Percentiles rank a stretch among this genome's conserved stretches.
These are phyloP conservation scores for Fragum fragum DNA, from an alignment of 2,888 invertebrate genomes.

Conservation along the genomic window DNA sequence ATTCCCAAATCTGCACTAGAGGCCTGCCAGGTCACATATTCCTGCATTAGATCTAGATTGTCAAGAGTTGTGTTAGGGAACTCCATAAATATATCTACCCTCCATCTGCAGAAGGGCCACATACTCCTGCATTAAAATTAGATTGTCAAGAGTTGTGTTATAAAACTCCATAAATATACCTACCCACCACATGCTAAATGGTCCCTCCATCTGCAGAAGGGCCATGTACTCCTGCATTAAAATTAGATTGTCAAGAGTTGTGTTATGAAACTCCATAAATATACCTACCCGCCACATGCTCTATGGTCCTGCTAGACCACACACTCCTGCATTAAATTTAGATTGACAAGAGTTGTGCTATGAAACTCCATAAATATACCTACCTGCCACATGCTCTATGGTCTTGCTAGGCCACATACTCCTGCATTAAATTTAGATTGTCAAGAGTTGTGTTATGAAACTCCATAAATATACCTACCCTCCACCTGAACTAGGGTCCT, in stretches of 20 bases:
- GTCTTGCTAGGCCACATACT: constrained; percentile 89
- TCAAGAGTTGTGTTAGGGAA: too few species aligned
- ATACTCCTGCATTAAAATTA: constrained; percentile 89
- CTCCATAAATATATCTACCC: constrained; percentile 85
- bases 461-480: constrained; percentile 88
- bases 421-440: constrained; percentile 89
- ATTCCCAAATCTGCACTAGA: constrained; percentile 84
- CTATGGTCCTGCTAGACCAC: constrained; percentile 89
- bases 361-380: constrained; percentile 86
- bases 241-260: constrained; percentile 89
- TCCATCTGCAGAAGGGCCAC: constrained; percentile 83
- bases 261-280: constrained; percentile 87
- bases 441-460: constrained; percentile 90
- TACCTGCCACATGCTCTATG: constrained; percentile 88
- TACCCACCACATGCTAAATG: constrained; percentile 81
- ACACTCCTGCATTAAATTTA: constrained; percentile 90
- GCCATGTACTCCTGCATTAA: constrained; percentile 89
- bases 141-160: constrained; percentile 47
- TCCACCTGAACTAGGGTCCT: constrained; percentile 78
- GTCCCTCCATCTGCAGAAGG: constrained; percentile 89
- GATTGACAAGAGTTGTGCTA: constrained; percentile 88
- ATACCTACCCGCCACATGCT: constrained; percentile 87
- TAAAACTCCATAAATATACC: too few species aligned
- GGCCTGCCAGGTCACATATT: constrained; percentile 89
- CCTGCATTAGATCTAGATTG: constrained; percentile 89